phyloP scores from a whole-genome alignment of 2,113 vertebrate species.

The Xyrauchen texanus region DNA sequence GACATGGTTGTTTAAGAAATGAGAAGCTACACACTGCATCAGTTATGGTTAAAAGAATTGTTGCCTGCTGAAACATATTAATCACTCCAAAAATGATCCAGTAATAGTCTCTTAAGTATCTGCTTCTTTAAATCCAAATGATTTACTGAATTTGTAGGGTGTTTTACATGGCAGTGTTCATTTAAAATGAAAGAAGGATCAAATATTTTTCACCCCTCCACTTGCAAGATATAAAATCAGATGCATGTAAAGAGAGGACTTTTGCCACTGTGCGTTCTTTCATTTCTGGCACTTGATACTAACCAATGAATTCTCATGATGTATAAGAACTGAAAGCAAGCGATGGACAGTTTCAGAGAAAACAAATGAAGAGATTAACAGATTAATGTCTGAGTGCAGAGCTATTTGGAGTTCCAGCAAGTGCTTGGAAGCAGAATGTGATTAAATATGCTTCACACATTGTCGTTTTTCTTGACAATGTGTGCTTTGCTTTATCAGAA shows the following conservation, averaged over 20 bases:
- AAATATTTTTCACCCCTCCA: slow-evolving; percentile 46
- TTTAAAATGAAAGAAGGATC: too few relatives aligned
- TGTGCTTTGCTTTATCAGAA: slow-evolving; percentile 29
- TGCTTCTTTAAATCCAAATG: too few relatives aligned
- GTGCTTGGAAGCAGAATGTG: slow-evolving; percentile 41
- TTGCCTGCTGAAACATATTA: too few relatives aligned
- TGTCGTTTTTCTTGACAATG: not conserved
- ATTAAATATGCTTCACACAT: slow-evolving; percentile 36
- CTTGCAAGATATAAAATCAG: slow-evolving; percentile 66
- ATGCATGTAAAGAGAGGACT: slow-evolving; percentile 54
- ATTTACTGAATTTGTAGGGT: too few relatives aligned
- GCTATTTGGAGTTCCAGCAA: slow-evolving; percentile 55
- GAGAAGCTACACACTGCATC: too few relatives aligned
- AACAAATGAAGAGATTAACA: slow-evolving; percentile 39
- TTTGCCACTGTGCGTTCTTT: slow-evolving; percentile 53
- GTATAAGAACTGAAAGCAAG: slow-evolving; percentile 54
- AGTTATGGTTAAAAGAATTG: too few relatives aligned
- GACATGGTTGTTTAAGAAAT: too few relatives aligned
- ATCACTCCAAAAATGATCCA: too few relatives aligned
- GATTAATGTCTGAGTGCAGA: slow-evolving; percentile 50
- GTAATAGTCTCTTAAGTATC: too few relatives aligned
- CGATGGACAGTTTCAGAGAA: slow-evolving; percentile 52
- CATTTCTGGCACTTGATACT: slow-evolving; percentile 44
- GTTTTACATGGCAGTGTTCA: too few relatives aligned
- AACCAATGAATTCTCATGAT: slow-evolving; percentile 59